Evolutionary conservation across 30 jellyfish, hydroid and myxozoan species (phyloP).

Genomic region (Cassiopea xamachana): DNA sequence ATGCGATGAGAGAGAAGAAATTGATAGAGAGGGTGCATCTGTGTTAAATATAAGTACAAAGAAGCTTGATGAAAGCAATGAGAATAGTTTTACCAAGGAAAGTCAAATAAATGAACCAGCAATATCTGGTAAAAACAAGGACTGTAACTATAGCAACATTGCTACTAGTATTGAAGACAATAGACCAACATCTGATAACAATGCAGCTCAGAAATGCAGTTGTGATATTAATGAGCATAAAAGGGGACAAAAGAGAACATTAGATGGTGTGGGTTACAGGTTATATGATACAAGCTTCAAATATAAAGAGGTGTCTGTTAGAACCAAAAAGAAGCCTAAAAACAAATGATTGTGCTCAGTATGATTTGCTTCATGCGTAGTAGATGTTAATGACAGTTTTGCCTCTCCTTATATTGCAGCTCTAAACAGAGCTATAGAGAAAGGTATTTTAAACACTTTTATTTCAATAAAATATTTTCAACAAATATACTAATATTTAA

Average conservation of each 20-base stretch:
- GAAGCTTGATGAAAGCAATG: too few relatives aligned
- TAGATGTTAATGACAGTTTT: too few relatives aligned
- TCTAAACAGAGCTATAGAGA: too few relatives aligned
- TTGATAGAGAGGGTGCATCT: not conserved
- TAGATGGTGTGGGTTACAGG: constrained; percentile 32
- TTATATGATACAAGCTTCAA: constrained; percentile 44
- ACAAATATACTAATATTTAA: too few relatives aligned
- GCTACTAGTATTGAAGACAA: not conserved
- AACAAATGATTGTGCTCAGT: not conserved
- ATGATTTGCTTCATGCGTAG: not conserved
- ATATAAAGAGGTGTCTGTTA: not conserved
- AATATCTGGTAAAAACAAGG: not conserved
- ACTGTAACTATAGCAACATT: not conserved
- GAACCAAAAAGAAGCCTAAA: constrained; percentile 15
- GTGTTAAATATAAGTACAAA: too few relatives aligned
- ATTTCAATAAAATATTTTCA: too few relatives aligned
- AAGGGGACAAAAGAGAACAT: constrained; percentile 5
- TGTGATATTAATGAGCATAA: not conserved
- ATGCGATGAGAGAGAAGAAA: not conserved
- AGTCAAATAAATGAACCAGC: not conserved
- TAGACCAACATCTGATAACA: not conserved
- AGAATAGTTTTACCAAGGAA: too few relatives aligned
- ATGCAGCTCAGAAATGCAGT: not conserved
- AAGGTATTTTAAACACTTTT: too few relatives aligned
- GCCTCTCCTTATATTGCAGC: too few relatives aligned